Base-by-base conservation (phyloP, 2,113 vertebrate genomes). In the Gymnocephalus cernua region DNA sequence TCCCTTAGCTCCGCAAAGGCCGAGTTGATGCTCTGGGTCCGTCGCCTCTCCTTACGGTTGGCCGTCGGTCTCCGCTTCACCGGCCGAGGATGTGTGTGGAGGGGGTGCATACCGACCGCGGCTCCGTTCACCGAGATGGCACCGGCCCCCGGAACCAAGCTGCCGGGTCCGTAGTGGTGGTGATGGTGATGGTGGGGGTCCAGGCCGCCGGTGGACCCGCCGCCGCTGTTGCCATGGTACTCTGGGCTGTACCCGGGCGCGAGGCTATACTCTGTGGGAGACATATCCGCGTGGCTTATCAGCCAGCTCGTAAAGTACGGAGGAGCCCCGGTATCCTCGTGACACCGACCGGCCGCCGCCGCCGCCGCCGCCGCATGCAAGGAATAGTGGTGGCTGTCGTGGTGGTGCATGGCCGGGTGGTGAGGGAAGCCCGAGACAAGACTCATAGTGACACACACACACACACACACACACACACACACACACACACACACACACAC, bases 1-100 rank as follows among this genome's bases (percentile, higher is more conserved):
- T 99, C 98, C 73, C 98, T 90, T 85, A 99, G 95, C 86, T 99
- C 98, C 23, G 98, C 97, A 89, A 99, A 99, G 89, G 98, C 98
- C 93, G 98, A 99, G 95, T 99, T 99, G 93, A 99, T 99, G 94
- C 98, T 99, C 93, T 99, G 97, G 93, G 98, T 99, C 96, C 98
- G 96, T 91, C 98, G 97, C 95, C 98, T 86, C 93, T 99, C 98
- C 91, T 99, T 99, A 68, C 98, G 96, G 95, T 99, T 99, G 69
- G 98, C 98, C 56, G 98, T 99, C 29, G 98, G 98, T 85, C 97
- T 95, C 85, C 98, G 96, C 88, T 99, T 99, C 88, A 97, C 97
- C 32, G 87, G 44, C 18, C 89, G 97, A 71, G 91, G 94, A 66
- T 90, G 93, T 21, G 85, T 23, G 86, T 91, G 92, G 50, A 90